phyloP scores from a whole-genome alignment of 2,113 vertebrate species.

The Xyliphius kryptos region DNA sequence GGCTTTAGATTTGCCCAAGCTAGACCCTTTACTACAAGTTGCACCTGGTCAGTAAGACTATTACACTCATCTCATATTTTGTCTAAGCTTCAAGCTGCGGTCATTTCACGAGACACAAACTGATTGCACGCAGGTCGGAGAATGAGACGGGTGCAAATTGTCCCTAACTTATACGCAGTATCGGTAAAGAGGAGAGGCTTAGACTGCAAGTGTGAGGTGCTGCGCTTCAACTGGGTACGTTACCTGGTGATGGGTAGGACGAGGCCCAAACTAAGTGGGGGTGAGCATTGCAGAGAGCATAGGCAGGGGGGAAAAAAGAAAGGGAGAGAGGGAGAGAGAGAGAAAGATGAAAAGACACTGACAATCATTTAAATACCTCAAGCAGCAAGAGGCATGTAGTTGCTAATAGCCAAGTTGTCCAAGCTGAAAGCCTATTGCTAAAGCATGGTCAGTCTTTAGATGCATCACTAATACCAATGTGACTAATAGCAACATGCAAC shows the following conservation, averaged over 20 bases:
- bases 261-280: constrained; percentile 45
- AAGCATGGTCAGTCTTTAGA: background rate
- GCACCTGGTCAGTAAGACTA: too few species aligned
- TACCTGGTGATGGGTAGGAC: constrained; percentile 52
- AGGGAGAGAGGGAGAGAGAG: constrained; percentile 12
- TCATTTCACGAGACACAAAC: background rate
- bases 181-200: background rate
- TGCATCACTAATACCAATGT: background rate
- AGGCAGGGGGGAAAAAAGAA: constrained; percentile 14
- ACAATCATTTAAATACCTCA: constrained; percentile 24
- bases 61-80: too few species aligned
- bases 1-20: too few species aligned
- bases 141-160: background rate
- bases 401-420: background rate
- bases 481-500: constrained; percentile 13
- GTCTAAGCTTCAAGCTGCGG: too few species aligned
- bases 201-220: constrained; percentile 2
- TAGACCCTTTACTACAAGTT: too few species aligned
- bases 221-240: constrained; percentile 16
- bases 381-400: constrained; percentile 12
- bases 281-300: constrained; percentile 11
- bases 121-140: background rate
- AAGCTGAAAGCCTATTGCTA: constrained; percentile 3
- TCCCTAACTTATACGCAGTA: background rate
- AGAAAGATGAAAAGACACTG: constrained; percentile 23